Evolutionary conservation across 2,888 invertebrate species (phyloP).

Genomic region (Hybos culiciformis): DNA sequence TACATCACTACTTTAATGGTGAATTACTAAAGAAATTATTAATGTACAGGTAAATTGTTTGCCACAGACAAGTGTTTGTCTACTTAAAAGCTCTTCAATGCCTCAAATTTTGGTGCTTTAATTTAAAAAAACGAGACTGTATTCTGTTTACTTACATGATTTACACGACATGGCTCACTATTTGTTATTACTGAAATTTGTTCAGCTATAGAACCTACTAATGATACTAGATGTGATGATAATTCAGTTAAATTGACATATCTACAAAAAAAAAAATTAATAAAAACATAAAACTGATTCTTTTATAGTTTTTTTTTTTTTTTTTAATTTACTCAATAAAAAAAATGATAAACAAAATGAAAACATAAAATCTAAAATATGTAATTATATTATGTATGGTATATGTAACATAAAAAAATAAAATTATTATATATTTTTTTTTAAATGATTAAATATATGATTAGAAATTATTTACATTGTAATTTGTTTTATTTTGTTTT

Average conservation of each 20-base stretch:
- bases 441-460: too few species aligned
- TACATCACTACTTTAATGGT: too few species aligned
- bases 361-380: not conserved
- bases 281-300: not conserved
- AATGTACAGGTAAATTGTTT: too few species aligned
- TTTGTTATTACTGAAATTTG: constrained; percentile 57
- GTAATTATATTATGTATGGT: too few species aligned
- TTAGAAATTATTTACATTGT: too few species aligned
- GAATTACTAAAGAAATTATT: too few species aligned
- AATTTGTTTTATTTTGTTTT: too few species aligned
- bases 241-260: constrained; percentile 28
- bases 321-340: not conserved
- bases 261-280: constrained; percentile 16
- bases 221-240: constrained; percentile 28
- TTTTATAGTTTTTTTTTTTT: too few species aligned
- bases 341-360: not conserved
- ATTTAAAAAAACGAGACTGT: not conserved
- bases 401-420: too few species aligned
- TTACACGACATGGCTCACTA: constrained; percentile 49
- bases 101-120: not conserved
- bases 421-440: too few species aligned
- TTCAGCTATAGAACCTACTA: constrained; percentile 62
- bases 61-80: too few species aligned
- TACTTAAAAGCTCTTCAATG: too few species aligned
- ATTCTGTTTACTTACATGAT: constrained; percentile 41